phyloP scores from a whole-genome alignment of 2,888 invertebrate genomes.

The Drosophila diplacantha region DNA sequence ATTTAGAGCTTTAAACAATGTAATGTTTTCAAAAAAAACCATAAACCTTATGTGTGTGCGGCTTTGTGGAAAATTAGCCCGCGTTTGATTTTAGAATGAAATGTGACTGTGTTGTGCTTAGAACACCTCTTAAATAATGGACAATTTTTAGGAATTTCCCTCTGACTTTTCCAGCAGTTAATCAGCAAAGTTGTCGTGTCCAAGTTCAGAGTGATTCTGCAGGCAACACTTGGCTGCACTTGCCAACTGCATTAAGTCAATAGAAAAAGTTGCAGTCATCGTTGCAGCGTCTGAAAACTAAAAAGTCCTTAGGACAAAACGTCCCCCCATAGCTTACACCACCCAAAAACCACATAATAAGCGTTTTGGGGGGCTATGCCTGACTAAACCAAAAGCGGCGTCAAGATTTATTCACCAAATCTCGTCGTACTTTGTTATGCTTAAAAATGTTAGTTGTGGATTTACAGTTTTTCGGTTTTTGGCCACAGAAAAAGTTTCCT shows the following conservation, averaged over 20 bases:
- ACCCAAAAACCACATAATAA: conserved; percentile 53
- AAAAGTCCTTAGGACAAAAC: conserved; percentile 41
- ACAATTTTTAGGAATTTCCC: not conserved
- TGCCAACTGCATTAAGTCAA: conserved; percentile 70
- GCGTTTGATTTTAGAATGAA: conserved; percentile 5
- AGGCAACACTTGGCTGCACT: conserved; percentile 59
- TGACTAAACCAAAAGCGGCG: conserved; percentile 61
- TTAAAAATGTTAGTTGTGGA: conserved; percentile 62
- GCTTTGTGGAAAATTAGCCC: not conserved
- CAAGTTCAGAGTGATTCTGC: conserved; percentile 37
- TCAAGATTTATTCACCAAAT: conserved; percentile 65
- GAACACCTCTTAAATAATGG: not conserved
- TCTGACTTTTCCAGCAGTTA: conserved; percentile 12
- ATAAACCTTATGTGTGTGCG: not conserved
- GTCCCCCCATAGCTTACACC: conserved; percentile 1
- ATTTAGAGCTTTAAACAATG: not conserved
- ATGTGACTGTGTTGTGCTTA: conserved; percentile 11
- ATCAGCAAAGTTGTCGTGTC: conserved; percentile 54
- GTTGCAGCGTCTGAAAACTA: conserved; percentile 32
- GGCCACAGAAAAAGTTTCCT: conserved; percentile 46
- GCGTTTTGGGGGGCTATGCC: conserved; percentile 47
- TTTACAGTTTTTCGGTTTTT: conserved; percentile 52
- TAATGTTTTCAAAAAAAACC: not conserved
- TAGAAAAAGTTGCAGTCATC: conserved; percentile 66
- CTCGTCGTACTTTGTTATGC: conserved; percentile 67